phyloP scores from a whole-genome alignment of 2,888 invertebrate genomes.

The Lacanobia wlatinum region DNA sequence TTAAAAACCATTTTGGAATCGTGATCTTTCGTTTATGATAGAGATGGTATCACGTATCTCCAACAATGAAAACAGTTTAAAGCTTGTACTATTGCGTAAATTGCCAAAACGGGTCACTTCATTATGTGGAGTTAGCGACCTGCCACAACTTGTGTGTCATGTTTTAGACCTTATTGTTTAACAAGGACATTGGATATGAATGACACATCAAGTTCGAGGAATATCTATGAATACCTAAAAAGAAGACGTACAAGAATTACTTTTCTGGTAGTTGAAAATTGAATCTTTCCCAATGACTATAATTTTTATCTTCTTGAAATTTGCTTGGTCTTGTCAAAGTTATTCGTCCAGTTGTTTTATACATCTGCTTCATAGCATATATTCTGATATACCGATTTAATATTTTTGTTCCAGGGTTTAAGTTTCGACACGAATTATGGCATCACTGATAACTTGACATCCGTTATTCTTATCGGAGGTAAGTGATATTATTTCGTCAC shows the following conservation, averaged over 20 bases:
- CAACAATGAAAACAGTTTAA: slow-evolving; percentile 30
- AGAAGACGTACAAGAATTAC: not conserved
- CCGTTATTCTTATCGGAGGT: slow-evolving; percentile 97
- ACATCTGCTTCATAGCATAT: too few relatives aligned
- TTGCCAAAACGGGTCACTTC: slow-evolving; percentile 52
- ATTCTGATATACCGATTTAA: not conserved
- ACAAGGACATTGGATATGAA: slow-evolving; percentile 31
- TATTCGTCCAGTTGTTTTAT: not conserved
- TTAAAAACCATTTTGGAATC: not conserved
- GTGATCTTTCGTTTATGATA: not conserved
- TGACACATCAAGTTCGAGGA: slow-evolving; percentile 25
- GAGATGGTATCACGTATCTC: slow-evolving; percentile 13
- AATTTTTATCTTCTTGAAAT: not conserved
- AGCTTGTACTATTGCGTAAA: slow-evolving; percentile 39
- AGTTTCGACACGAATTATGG: slow-evolving; percentile 96
- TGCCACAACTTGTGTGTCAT: slow-evolving; percentile 44
- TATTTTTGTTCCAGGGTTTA: slow-evolving; percentile 90
- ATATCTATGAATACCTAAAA: not conserved
- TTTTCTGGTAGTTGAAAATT: not conserved
- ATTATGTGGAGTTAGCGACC: slow-evolving; percentile 33
- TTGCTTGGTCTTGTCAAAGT: not conserved
- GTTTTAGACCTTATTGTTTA: slow-evolving; percentile 34
- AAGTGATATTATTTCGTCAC: slow-evolving; percentile 68
- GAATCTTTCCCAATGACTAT: not conserved
- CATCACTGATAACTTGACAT: slow-evolving; percentile 95